These are phyloP conservation scores for Brachypodius melanocephalos DNA, from an alignment of 2,113 vertebrate species.

Conservation along the genomic window DNA sequence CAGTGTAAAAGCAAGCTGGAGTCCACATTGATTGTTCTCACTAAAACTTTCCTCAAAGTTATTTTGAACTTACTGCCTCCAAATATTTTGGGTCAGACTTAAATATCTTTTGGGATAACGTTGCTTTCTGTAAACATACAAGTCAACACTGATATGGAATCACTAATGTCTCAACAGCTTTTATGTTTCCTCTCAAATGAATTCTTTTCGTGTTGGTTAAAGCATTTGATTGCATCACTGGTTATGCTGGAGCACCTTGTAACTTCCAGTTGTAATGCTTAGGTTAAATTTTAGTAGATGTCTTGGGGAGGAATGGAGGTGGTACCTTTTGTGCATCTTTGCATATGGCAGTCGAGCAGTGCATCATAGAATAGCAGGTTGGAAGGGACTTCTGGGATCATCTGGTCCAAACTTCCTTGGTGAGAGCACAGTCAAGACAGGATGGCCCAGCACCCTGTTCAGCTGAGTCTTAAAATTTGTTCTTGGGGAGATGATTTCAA, in stretches of 20 bases:
- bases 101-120: background rate
- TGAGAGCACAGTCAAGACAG: background rate
- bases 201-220: background rate
- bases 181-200: background rate
- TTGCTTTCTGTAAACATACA: background rate
- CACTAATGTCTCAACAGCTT: background rate
- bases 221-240: background rate
- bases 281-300: background rate
- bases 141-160: background rate
- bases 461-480: background rate
- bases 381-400: background rate
- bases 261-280: background rate
- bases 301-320: background rate
- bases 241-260: background rate
- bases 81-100: background rate
- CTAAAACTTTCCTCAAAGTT: background rate
- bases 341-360: background rate
- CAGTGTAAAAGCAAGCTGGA: background rate
- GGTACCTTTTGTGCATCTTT: background rate
- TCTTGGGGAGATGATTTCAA: background rate
- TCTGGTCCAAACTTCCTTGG: background rate
- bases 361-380: background rate
- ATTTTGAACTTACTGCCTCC: background rate
- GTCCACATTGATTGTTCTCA: background rate
- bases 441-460: background rate